Conservation (phyloP, 1,140 invertebrate genomes). For the Trachymyrmex cornetzi region DNA sequence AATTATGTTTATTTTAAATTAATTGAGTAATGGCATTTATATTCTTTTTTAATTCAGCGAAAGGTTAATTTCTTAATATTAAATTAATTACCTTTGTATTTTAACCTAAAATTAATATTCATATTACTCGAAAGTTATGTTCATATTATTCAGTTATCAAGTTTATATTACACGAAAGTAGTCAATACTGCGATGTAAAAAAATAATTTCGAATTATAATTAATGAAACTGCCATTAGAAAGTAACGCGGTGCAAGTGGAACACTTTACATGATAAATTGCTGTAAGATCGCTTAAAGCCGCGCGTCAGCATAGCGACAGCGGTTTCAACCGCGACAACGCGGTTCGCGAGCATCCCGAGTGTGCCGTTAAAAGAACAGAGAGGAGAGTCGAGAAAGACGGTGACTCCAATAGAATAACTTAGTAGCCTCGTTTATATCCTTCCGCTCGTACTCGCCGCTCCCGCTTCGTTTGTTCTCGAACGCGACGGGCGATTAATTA, state of each 20-base stretch:
- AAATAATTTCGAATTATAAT: constrained; percentile 1
- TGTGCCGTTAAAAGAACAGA: constrained; percentile 14
- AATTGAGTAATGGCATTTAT: not conserved
- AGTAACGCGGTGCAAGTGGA: constrained; percentile 8
- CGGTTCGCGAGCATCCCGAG: constrained; percentile 2
- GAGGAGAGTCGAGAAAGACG: constrained; percentile 19
- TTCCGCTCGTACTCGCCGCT: constrained; percentile 32
- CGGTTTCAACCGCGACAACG: not conserved
- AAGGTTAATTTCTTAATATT: not conserved
- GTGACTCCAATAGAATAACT: constrained; percentile 57
- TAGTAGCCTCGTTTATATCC: constrained; percentile 57
- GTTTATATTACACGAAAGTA: constrained; percentile 3
- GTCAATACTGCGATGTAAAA: not conserved
- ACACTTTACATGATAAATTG: constrained; percentile 15
- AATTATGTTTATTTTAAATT: not conserved
- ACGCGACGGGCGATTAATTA: constrained; percentile 59
- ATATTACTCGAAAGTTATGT: not conserved
- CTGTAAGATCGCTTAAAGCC: constrained; percentile 22
- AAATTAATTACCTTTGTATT: not conserved
- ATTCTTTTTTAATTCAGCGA: not conserved
- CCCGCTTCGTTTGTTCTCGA: constrained; percentile 59
- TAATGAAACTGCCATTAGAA: constrained; percentile 18
- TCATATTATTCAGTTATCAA: too few relatives aligned
- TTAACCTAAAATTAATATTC: constrained; percentile 14
- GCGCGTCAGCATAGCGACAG: not conserved